Evolutionary conservation across 2,113 vertebrate species (phyloP).

Genomic region (Blennius ocellaris): DNA sequence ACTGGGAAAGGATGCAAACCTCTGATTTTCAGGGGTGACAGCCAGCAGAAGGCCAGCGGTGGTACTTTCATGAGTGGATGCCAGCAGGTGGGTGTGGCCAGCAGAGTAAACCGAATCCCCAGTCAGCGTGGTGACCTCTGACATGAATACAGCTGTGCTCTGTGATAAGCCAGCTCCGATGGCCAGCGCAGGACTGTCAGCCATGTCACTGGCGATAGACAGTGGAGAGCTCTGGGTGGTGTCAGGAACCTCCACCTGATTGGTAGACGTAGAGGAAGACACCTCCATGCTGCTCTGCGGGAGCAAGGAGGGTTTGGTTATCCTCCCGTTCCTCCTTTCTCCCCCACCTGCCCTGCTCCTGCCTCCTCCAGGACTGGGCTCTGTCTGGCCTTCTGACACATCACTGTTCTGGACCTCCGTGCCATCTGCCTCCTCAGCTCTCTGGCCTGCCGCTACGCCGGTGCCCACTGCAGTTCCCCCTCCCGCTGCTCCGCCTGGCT

Average conservation of each 20-base stretch:
- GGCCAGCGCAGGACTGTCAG: slow-evolving; percentile 92
- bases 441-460: slow-evolving; percentile 71
- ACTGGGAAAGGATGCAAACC: slow-evolving; percentile 94
- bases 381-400: slow-evolving; percentile 96
- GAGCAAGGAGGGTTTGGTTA: slow-evolving; percentile 92
- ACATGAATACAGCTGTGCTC: slow-evolving; percentile 96
- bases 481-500: slow-evolving; percentile 85
- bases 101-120: slow-evolving; percentile 95
- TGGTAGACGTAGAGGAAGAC: slow-evolving; percentile 90
- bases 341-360: slow-evolving; percentile 85
- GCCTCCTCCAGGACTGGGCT: slow-evolving; percentile 87
- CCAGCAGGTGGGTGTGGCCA: slow-evolving; percentile 93
- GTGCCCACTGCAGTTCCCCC: slow-evolving; percentile 35
- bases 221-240: slow-evolving; percentile 98
- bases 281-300: slow-evolving; percentile 98
- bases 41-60: slow-evolving; percentile 92
- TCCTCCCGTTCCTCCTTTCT: slow-evolving; percentile 94
- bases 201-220: slow-evolving; percentile 97
- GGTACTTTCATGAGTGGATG: slow-evolving; percentile 83
- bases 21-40: slow-evolving; percentile 93
- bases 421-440: slow-evolving; percentile 87
- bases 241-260: slow-evolving; percentile 98
- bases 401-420: slow-evolving; percentile 98
- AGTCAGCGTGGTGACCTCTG: slow-evolving; percentile 89
- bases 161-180: slow-evolving; percentile 93